Percentiles rank a stretch among this genome's conserved stretches.
phyloP scores from a whole-genome alignment of 2,888 invertebrate genomes.

The Leptopilina myrica region DNA sequence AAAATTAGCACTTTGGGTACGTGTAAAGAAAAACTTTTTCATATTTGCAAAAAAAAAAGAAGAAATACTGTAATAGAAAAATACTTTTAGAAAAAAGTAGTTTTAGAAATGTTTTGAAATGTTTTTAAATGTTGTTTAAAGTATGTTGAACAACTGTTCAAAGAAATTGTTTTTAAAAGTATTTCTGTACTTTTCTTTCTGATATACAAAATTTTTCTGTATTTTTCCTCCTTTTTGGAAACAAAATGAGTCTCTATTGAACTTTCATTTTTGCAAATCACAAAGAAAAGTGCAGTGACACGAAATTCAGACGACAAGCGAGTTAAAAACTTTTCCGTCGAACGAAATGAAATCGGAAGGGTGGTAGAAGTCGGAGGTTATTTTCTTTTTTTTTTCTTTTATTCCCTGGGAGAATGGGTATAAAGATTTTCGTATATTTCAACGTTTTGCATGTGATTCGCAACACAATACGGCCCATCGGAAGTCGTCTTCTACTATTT shows the following conservation, averaged over 20 bases:
- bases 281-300: slow-evolving; percentile 18
- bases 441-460: slow-evolving; percentile 67
- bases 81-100: too few relatives aligned
- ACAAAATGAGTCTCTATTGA: slow-evolving; percentile 43
- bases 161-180: too few relatives aligned
- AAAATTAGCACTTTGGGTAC: neutral
- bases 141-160: too few relatives aligned
- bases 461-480: slow-evolving; percentile 70
- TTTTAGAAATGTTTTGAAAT: too few relatives aligned
- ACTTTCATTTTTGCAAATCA: slow-evolving; percentile 48
- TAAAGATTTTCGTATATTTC: slow-evolving; percentile 61
- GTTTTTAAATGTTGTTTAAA: too few relatives aligned
- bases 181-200: too few relatives aligned
- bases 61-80: too few relatives aligned
- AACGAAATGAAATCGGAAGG: slow-evolving; percentile 56
- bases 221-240: neutral
- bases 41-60: too few relatives aligned
- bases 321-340: slow-evolving; percentile 58
- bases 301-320: slow-evolving; percentile 49
- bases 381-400: neutral
- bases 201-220: too few relatives aligned
- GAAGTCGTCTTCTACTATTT: slow-evolving; percentile 69
- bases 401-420: slow-evolving; percentile 18
- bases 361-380: slow-evolving; percentile 51
- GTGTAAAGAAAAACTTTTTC: too few relatives aligned